These are phyloP conservation scores for Amiota mariae DNA, from an alignment of 2,888 invertebrate genomes.

Conservation along the genomic window DNA sequence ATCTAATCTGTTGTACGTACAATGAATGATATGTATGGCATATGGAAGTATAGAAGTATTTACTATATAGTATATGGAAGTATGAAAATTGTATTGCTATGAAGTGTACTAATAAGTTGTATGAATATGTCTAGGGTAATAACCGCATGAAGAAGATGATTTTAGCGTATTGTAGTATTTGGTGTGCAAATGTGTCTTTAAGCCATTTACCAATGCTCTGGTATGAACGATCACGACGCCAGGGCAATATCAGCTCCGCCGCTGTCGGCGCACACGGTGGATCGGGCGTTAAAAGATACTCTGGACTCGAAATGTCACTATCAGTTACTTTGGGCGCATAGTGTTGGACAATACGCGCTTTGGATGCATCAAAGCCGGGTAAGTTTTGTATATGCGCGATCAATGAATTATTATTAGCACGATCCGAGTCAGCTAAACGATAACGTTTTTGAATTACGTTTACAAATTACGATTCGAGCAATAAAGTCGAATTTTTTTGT, in stretches of 20 bases:
- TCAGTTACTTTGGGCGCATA: slow-evolving; percentile 74
- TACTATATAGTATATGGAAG: slow-evolving; percentile 16
- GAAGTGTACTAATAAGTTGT: slow-evolving; percentile 7
- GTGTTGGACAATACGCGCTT: slow-evolving; percentile 81
- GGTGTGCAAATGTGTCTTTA: slow-evolving; percentile 33
- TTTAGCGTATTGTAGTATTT: too few relatives aligned
- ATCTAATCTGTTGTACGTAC: not conserved
- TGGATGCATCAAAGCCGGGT: slow-evolving; percentile 81
- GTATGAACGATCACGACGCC: slow-evolving; percentile 85
- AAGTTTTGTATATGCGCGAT: slow-evolving; percentile 81
- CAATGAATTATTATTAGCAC: slow-evolving; percentile 80
- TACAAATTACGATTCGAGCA: slow-evolving; percentile 29
- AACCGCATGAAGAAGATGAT: too few relatives aligned
- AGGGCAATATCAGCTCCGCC: slow-evolving; percentile 88
- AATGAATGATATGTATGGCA: slow-evolving; percentile 22
- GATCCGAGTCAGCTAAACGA: slow-evolving; percentile 72
- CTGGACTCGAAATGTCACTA: slow-evolving; percentile 61
- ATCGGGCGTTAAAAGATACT: slow-evolving; percentile 71
- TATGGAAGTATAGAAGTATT: slow-evolving; percentile 12
- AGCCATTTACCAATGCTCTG: slow-evolving; percentile 80
- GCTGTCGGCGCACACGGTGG: slow-evolving; percentile 79
- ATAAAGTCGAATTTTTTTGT: not conserved
- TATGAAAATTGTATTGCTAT: not conserved
- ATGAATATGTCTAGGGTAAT: not conserved
- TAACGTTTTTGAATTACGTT: slow-evolving; percentile 16